Percentiles rank a stretch among this genome's conserved stretches.
Conservation (phyloP, 1,140 invertebrate species). For the fruit fly (Drosophila melanogaster) region DNA sequence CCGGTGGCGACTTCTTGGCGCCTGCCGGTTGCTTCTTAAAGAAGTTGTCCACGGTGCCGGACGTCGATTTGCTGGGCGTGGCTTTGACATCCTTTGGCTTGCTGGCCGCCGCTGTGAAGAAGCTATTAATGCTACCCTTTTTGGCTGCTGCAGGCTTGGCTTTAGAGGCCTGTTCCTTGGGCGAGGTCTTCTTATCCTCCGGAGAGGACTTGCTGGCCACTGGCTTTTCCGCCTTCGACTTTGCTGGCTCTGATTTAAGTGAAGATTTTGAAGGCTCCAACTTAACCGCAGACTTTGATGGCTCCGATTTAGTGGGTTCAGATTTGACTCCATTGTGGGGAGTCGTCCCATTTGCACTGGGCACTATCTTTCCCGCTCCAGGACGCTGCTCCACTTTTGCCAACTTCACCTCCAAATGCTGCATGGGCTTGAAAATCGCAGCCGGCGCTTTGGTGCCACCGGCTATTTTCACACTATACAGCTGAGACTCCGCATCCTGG, state of each 20-base stretch:
- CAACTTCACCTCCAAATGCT: conserved; percentile 55
- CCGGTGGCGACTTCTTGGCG: conserved; percentile 36
- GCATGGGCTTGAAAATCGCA: conserved; percentile 69
- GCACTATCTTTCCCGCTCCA: background rate
- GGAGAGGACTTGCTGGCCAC: conserved; percentile 17
- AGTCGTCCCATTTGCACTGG: conserved; percentile 29
- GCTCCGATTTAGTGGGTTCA: conserved; percentile 4
- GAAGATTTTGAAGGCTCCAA: conserved; percentile 17
- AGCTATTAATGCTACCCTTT: conserved; percentile 69
- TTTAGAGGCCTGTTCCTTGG: conserved; percentile 46
- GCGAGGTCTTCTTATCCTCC: conserved; percentile 41
- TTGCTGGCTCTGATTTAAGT: background rate
- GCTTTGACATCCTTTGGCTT: conserved; percentile 60
- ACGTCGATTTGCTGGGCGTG: conserved; percentile 39
- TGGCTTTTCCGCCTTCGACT: background rate
- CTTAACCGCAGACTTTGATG: conserved; percentile 26
- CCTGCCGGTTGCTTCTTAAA: conserved; percentile 68
- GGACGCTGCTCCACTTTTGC: conserved; percentile 39
- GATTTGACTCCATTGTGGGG: conserved; percentile 24
- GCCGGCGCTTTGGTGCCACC: conserved; percentile 72
- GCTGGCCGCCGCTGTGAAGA: conserved; percentile 52
- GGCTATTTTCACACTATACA: conserved; percentile 75
- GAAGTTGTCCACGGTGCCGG: conserved; percentile 66
- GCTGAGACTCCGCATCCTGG: conserved; percentile 56
- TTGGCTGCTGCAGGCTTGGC: conserved; percentile 44